Evolutionary conservation across 2,888 invertebrate species (phyloP).

Genomic region (Thecophora atra): DNA sequence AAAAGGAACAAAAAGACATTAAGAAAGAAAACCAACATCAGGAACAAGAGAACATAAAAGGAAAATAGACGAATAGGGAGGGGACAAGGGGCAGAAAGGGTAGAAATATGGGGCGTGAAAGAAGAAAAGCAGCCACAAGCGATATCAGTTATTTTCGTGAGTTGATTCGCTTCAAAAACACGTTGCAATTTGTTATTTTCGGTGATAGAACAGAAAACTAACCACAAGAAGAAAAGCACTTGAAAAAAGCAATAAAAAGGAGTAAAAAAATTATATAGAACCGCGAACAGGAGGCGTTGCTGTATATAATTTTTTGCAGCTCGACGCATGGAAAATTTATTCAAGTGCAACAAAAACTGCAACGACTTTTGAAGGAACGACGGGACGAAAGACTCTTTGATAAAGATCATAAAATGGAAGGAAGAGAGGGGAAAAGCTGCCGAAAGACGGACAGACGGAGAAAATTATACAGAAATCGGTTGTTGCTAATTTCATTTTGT

Average conservation of each 20-base stretch:
- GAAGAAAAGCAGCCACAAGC: not conserved
- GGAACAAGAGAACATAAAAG: not conserved
- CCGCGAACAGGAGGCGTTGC: not conserved
- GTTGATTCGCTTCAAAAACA: not conserved
- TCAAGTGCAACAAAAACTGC: constrained; percentile 21
- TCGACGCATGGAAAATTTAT: constrained; percentile 6
- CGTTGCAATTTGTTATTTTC: not conserved
- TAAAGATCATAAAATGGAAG: not conserved
- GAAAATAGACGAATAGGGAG: not conserved
- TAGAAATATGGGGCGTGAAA: not conserved
- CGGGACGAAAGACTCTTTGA: not conserved
- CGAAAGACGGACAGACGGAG: constrained; percentile 1
- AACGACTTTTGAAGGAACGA: not conserved
- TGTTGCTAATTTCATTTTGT: not conserved
- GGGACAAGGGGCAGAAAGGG: not conserved
- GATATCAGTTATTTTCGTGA: constrained; percentile 8
- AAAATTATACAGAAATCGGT: not conserved
- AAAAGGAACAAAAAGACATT: not conserved
- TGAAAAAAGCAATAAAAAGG: not conserved
- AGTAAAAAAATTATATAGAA: not conserved
- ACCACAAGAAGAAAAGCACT: not conserved
- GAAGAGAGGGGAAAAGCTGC: not conserved
- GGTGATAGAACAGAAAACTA: not conserved
- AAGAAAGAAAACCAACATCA: not conserved
- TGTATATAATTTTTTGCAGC: too few species aligned